Evolutionary conservation across 2,888 invertebrate genomes (phyloP).

Genomic region (Chalcis sispes): DNA sequence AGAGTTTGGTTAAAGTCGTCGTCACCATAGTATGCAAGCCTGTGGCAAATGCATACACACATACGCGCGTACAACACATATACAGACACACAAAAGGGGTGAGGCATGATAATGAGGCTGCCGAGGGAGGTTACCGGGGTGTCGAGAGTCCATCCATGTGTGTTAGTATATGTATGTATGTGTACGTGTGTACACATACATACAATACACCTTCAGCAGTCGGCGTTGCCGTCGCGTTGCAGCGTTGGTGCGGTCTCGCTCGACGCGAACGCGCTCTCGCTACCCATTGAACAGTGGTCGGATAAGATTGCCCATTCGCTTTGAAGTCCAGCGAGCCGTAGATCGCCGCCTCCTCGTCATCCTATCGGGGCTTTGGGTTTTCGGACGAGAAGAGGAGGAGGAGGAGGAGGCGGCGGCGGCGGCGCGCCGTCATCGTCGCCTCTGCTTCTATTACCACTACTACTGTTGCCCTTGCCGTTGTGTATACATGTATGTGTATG

Average conservation of each 20-base stretch:
- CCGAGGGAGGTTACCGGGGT: not conserved
- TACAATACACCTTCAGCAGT: too few relatives aligned
- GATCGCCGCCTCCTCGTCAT: not conserved
- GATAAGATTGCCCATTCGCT: constrained; percentile 60
- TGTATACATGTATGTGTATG: too few relatives aligned
- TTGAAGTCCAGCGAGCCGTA: constrained; percentile 58
- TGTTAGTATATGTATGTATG: too few relatives aligned
- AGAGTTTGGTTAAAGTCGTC: not conserved
- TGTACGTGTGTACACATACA: too few relatives aligned
- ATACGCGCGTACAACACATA: not conserved
- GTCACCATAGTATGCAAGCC: not conserved
- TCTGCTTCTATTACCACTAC: too few relatives aligned
- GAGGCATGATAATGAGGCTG: constrained; percentile 40
- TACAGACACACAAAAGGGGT: not conserved
- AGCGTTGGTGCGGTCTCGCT: too few relatives aligned
- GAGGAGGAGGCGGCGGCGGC: too few relatives aligned
- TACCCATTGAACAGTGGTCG: constrained; percentile 57
- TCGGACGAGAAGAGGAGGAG: too few relatives aligned
- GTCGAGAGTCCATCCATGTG: not conserved
- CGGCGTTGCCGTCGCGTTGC: too few relatives aligned
- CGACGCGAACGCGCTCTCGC: too few relatives aligned
- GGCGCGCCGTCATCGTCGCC: too few relatives aligned
- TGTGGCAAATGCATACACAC: not conserved
- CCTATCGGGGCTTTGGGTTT: not conserved
- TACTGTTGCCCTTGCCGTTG: too few relatives aligned